A percentile compares a stretch with the other conserved stretches of the same genome.
Evolutionary conservation across 2,113 vertebrate genomes (phyloP).

Genomic region (Pantherophis guttatus): DNA sequence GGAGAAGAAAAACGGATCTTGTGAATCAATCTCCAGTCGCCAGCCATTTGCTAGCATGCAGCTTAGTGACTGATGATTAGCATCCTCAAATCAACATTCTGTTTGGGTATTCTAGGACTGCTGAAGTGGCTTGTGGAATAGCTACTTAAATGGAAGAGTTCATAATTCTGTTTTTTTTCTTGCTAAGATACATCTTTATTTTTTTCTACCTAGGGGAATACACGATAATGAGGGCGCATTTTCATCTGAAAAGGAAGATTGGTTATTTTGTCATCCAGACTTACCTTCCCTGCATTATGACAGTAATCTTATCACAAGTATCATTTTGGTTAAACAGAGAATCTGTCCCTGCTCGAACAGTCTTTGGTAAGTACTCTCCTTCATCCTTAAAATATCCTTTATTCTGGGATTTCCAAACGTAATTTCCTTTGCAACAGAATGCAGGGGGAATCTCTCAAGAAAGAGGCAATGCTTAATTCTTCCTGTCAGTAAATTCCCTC

Average conservation of each 20-base stretch:
- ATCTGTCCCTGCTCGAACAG: slow-evolving; percentile 93
- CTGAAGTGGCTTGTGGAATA: background rate
- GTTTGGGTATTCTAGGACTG: background rate
- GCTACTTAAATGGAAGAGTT: background rate
- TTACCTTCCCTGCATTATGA: slow-evolving; percentile 98
- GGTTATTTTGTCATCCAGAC: slow-evolving; percentile 98
- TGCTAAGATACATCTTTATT: background rate
- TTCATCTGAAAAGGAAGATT: slow-evolving; percentile 96
- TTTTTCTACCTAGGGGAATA: slow-evolving; percentile 81
- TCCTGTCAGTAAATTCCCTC: background rate
- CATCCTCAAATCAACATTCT: background rate
- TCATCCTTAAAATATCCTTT: background rate
- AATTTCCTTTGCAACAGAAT: background rate
- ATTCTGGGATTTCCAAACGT: background rate
- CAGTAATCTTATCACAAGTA: slow-evolving; percentile 94
- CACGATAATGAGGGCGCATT: slow-evolving; percentile 96
- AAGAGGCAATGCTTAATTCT: background rate
- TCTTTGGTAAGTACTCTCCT: slow-evolving; percentile 86
- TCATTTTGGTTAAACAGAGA: slow-evolving; percentile 98
- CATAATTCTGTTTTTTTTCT: slow-evolving; percentile 13
- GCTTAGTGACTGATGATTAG: background rate
- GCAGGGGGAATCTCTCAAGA: background rate
- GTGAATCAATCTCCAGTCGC: background rate
- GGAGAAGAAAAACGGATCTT: background rate
- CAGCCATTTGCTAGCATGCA: background rate